A percentile compares a stretch with the other conserved stretches of the same genome.
These are phyloP conservation scores for Poecilobothrus nobilitatus DNA, from an alignment of 2,888 invertebrate species.

Conservation along the genomic window DNA sequence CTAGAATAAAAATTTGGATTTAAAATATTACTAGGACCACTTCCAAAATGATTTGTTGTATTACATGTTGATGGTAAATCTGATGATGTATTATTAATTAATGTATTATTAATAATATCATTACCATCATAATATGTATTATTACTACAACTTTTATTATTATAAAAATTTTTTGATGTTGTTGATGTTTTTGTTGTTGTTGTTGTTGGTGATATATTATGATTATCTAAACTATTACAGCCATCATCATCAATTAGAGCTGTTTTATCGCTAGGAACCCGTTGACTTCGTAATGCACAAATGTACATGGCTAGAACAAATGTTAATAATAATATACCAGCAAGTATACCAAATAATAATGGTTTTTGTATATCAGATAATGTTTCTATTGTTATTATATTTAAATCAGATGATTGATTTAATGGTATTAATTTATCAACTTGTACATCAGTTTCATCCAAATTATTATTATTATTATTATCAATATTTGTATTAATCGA, in stretches of 20 bases:
- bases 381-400: slow-evolving; percentile 27
- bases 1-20: slow-evolving; percentile 13
- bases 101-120: no score
- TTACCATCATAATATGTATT: no score
- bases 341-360: slow-evolving; percentile 30
- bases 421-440: slow-evolving; percentile 27
- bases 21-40: slow-evolving; percentile 10
- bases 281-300: slow-evolving; percentile 27
- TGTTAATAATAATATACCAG: slow-evolving; percentile 28
- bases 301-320: slow-evolving; percentile 28
- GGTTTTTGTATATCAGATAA: slow-evolving; percentile 32
- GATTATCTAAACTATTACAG: slow-evolving; percentile 7
- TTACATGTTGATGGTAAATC: neutral
- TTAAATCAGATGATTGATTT: slow-evolving; percentile 28
- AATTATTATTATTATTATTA: neutral
- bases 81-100: neutral
- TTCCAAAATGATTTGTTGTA: slow-evolving; percentile 18
- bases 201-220: neutral
- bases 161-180: neutral
- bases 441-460: slow-evolving; percentile 16
- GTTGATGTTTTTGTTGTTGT: neutral
- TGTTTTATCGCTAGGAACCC: slow-evolving; percentile 29
- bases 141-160: neutral
- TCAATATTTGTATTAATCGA: slow-evolving; percentile 22
- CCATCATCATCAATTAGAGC: slow-evolving; percentile 30